Evolutionary conservation across 2,797 vertebrate genomes (phyloP).

Genomic region (Gymnoscopelus braueri): DNA sequence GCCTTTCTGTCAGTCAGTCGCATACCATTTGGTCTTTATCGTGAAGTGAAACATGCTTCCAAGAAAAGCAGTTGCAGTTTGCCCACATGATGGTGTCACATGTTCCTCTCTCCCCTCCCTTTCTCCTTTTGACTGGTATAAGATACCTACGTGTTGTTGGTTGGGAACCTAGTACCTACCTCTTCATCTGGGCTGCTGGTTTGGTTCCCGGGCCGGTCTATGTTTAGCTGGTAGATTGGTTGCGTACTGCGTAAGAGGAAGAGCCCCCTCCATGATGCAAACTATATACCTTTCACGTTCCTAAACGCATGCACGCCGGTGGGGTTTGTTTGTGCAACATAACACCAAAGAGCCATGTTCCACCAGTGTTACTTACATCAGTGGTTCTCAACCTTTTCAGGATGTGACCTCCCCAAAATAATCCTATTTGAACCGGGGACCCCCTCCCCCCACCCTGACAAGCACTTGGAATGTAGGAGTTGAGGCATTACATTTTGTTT

Average conservation of each 20-base stretch:
- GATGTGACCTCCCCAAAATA: no score
- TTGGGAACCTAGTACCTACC: constrained; percentile 36
- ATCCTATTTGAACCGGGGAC: no score
- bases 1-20: constrained; percentile 8
- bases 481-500: no score
- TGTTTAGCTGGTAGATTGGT: constrained; percentile 57
- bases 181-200: constrained; percentile 34
- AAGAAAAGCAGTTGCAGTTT: constrained; percentile 68
- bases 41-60: constrained; percentile 61
- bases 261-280: neutral
- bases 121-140: constrained; percentile 28
- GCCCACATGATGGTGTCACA: constrained; percentile 72
- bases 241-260: neutral
- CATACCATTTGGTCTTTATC: constrained; percentile 31
- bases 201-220: constrained; percentile 45
- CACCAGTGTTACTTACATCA: neutral
- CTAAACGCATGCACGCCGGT: neutral
- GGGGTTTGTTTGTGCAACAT: no score
- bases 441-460: no score
- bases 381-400: no score
- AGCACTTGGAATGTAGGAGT: no score
- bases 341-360: neutral
- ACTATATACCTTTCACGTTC: constrained; percentile 7
- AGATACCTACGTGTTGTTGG: constrained; percentile 50
- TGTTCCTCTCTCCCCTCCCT: constrained; percentile 65